These are phyloP conservation scores for Muricea muricata DNA, from an alignment of 92 coral and sea anemone species.

Conservation along the genomic window DNA sequence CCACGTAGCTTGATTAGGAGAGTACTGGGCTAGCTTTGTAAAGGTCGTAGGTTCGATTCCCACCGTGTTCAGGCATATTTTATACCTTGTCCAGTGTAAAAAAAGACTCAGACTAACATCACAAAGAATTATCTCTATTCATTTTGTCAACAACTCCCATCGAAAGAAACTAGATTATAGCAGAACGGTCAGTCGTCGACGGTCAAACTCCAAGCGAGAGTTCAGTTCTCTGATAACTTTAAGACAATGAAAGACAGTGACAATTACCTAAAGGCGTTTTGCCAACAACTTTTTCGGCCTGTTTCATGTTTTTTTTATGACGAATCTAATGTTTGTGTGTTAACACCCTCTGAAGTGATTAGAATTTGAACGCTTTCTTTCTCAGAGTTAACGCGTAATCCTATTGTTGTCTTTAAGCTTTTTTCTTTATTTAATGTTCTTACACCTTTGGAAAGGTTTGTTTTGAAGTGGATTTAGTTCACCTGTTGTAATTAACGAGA, in stretches of 20 bases:
- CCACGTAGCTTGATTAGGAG: too few relatives aligned
- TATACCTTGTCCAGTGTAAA: too few relatives aligned
- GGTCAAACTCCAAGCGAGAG: too few relatives aligned
- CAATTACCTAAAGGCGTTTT: background rate
- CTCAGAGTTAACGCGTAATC: background rate
- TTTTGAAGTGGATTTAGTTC: background rate
- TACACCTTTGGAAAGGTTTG: background rate
- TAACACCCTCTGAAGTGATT: background rate
- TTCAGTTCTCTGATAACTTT: too few relatives aligned
- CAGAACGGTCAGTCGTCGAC: too few relatives aligned
- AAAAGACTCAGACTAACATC: too few relatives aligned
- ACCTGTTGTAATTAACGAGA: background rate
- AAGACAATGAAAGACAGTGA: background rate
- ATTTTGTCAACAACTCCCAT: too few relatives aligned
- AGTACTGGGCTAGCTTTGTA: too few relatives aligned
- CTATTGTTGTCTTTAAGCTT: constrained; percentile 1
- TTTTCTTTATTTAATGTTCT: background rate
- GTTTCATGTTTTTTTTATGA: background rate
- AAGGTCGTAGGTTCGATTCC: too few relatives aligned
- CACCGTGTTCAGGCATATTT: too few relatives aligned
- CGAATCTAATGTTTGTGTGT: background rate
- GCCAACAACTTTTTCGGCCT: background rate
- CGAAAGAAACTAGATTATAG: too few relatives aligned
- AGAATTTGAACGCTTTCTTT: background rate
- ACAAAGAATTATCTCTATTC: too few relatives aligned